Conservation (phyloP, 2,113 vertebrate species). For the Sinocyclocheilus maitianheensis region DNA sequence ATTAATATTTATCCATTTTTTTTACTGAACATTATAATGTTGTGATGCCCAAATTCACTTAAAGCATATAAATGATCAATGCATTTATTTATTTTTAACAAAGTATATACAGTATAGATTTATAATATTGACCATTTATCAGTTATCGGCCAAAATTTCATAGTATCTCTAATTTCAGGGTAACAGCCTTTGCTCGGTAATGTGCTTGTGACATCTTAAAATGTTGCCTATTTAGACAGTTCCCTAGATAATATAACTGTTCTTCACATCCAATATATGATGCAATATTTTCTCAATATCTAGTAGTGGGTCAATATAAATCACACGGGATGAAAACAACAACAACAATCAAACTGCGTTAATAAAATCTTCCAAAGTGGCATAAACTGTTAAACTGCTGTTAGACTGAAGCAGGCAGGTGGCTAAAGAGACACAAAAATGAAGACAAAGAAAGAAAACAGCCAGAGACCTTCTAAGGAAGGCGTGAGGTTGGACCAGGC, state of each 20-base stretch:
- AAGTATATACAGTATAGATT: not conserved
- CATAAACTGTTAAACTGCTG: slow-evolving; percentile 19
- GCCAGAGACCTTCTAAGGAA: slow-evolving; percentile 33
- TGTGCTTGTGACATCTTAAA: not conserved
- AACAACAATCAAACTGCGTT: not conserved
- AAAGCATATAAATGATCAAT: not conserved
- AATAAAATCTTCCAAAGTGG: not conserved
- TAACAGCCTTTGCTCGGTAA: not conserved
- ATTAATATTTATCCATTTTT: not conserved
- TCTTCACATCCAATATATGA: not conserved
- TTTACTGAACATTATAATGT: not conserved
- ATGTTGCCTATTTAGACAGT: not conserved
- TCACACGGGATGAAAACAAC: not conserved
- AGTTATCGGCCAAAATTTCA: not conserved
- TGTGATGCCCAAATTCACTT: not conserved
- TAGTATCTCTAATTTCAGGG: not conserved
- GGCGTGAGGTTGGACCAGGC: slow-evolving; percentile 50
- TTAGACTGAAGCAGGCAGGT: slow-evolving; percentile 39
- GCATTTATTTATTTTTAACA: not conserved
- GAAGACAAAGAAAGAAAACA: slow-evolving; percentile 23
- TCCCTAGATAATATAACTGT: not conserved
- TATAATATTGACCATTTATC: not conserved
- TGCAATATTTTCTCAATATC: slow-evolving; percentile 3
- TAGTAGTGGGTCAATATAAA: not conserved
- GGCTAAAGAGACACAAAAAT: slow-evolving; percentile 62